Conservation (phyloP, 2,888 invertebrate genomes). For the Noctuana brunneofusca region DNA sequence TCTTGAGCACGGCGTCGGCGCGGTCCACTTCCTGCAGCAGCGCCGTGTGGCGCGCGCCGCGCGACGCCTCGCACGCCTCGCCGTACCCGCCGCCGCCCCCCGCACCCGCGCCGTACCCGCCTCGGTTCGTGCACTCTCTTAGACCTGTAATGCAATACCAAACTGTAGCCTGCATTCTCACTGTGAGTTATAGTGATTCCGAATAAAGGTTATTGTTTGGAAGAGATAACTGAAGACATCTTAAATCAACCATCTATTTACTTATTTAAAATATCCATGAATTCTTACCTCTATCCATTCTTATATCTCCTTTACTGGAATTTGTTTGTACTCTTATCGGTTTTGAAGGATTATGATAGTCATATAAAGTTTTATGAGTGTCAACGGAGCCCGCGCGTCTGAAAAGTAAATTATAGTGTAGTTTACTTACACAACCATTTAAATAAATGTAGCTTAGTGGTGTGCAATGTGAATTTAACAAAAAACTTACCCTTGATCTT, state of each 20-base stretch:
- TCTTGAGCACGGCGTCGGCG: slow-evolving; percentile 86
- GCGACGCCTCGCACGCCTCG: slow-evolving; percentile 83
- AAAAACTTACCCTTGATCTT: slow-evolving; percentile 62
- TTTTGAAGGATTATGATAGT: slow-evolving; percentile 82
- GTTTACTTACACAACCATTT: neutral
- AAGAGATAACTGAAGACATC: too few species aligned
- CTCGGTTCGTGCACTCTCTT: slow-evolving; percentile 32
- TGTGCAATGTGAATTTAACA: too few species aligned
- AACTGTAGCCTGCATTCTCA: too few species aligned
- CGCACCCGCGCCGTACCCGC: slow-evolving; percentile 45
- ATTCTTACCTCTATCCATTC: slow-evolving; percentile 71
- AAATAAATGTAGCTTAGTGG: neutral
- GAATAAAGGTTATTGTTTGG: too few species aligned
- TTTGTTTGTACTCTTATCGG: slow-evolving; percentile 86
- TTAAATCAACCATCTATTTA: too few species aligned
- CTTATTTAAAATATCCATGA: neutral
- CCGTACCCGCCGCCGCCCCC: too few species aligned
- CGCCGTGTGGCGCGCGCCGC: slow-evolving; percentile 83
- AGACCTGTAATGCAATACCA: neutral
- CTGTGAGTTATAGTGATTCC: too few species aligned
- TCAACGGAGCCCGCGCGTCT: slow-evolving; percentile 61
- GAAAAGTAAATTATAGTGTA: slow-evolving; percentile 37
- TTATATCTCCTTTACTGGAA: slow-evolving; percentile 65
- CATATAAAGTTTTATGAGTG: slow-evolving; percentile 69
- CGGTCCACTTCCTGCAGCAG: slow-evolving; percentile 86